Percentiles rank a stretch among this genome's conserved stretches.
Evolutionary conservation across 1,140 invertebrate genomes (phyloP).

Genomic region (Conus betulinus): DNA sequence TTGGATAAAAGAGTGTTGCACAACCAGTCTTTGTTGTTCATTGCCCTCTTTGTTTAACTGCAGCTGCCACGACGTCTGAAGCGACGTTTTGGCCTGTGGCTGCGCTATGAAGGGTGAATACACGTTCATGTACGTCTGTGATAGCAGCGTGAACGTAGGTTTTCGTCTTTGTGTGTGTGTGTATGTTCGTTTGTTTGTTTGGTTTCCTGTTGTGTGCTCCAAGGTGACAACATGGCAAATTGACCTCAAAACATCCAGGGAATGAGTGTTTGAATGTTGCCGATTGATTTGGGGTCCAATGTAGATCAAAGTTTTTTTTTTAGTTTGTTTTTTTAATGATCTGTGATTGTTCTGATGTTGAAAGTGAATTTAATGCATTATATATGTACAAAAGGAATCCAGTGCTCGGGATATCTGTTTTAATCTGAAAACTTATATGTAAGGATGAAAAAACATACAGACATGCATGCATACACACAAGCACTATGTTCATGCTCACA

Average conservation of each 20-base stretch:
- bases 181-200: neutral
- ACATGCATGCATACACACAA: too few relatives aligned
- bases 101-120: conserved; percentile 13
- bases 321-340: too few relatives aligned
- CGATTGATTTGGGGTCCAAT: too few relatives aligned
- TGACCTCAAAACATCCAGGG: neutral
- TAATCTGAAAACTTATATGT: too few relatives aligned
- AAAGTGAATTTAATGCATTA: too few relatives aligned
- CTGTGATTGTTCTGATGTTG: too few relatives aligned
- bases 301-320: too few relatives aligned
- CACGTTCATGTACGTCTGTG: conserved; percentile 12
- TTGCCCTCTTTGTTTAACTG: neutral
- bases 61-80: conserved; percentile 12
- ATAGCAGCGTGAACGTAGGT: neutral
- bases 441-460: too few relatives aligned
- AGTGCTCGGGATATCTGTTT: too few relatives aligned
- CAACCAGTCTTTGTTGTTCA: neutral
- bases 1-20: neutral
- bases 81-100: conserved; percentile 12
- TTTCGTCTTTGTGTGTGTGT: neutral
- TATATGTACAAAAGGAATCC: too few relatives aligned
- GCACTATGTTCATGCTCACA: too few relatives aligned
- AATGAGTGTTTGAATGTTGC: neutral
- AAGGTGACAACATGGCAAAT: neutral
- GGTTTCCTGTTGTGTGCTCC: neutral